These are phyloP conservation scores for Chanos chanos DNA, from an alignment of 2,797 vertebrate species.

Conservation along the genomic window DNA sequence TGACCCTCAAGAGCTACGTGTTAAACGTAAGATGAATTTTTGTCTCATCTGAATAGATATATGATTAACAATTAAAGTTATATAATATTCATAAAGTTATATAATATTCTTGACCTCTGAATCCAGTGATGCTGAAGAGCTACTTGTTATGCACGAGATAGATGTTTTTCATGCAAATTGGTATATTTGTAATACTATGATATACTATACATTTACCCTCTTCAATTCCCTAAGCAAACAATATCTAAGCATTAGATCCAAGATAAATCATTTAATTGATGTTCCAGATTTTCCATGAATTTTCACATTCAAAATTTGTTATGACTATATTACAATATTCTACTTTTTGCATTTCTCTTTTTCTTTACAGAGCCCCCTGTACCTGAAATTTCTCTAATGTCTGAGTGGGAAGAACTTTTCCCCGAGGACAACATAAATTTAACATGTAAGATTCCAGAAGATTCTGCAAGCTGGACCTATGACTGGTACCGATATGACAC, in stretches of 20 bases:
- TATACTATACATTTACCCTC: too few relatives aligned
- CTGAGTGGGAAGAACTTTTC: conserved; percentile 18
- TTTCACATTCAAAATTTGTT: background rate
- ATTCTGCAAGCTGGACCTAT: conserved; percentile 22
- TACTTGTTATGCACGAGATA: too few relatives aligned
- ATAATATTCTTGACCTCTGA: too few relatives aligned
- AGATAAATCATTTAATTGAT: too few relatives aligned
- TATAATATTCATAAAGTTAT: too few relatives aligned
- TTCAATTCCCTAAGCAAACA: too few relatives aligned
- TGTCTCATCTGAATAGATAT: background rate
- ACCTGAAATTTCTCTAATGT: background rate
- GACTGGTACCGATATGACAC: conserved; percentile 14
- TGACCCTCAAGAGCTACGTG: background rate
- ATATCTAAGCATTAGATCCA: too few relatives aligned
- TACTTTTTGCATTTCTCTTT: background rate
- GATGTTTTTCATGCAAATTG: too few relatives aligned
- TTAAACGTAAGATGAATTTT: conserved; percentile 5
- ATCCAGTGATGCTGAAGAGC: too few relatives aligned
- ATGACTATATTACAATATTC: background rate
- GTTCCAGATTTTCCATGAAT: background rate
- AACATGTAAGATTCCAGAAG: conserved; percentile 2
- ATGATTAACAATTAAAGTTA: background rate
- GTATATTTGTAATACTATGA: too few relatives aligned
- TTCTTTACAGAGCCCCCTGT: background rate
- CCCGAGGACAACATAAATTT: conserved; percentile 25